phyloP scores from a whole-genome alignment of 2,797 vertebrate genomes.

The Myoxocephalus aenaeus region DNA sequence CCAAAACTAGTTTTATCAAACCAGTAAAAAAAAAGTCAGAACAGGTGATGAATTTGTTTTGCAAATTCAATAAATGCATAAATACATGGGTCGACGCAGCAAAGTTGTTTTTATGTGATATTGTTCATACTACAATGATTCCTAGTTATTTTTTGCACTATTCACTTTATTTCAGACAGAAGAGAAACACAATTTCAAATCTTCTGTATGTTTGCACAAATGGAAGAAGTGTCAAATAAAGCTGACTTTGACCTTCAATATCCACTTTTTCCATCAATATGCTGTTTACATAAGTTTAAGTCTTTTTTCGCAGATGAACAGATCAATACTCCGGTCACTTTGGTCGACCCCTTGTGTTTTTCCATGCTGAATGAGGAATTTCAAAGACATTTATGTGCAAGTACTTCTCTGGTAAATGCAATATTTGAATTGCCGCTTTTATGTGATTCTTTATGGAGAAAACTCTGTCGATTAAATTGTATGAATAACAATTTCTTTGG shows the following conservation, averaged over 20 bases:
- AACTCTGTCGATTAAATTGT: neutral
- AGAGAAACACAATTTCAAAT: too few relatives aligned
- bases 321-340: neutral
- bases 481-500: too few relatives aligned
- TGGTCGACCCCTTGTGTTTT: neutral
- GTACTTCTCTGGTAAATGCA: neutral
- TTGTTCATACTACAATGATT: neutral
- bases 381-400: neutral
- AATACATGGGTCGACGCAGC: neutral
- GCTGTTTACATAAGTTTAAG: neutral
- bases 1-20: neutral
- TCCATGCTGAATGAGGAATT: neutral
- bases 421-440: neutral
- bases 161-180: too few relatives aligned
- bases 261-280: neutral
- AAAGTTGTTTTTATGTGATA: neutral
- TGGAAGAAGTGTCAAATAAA: too few relatives aligned
- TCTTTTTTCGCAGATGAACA: neutral
- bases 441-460: neutral
- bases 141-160: too few relatives aligned
- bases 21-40: neutral
- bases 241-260: neutral
- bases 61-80: neutral
- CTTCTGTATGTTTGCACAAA: too few relatives aligned
- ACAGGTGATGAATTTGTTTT: neutral